Evolutionary conservation across 2,797 vertebrate genomes (phyloP).

Genomic region (Kryptopterus vitreolus): DNA sequence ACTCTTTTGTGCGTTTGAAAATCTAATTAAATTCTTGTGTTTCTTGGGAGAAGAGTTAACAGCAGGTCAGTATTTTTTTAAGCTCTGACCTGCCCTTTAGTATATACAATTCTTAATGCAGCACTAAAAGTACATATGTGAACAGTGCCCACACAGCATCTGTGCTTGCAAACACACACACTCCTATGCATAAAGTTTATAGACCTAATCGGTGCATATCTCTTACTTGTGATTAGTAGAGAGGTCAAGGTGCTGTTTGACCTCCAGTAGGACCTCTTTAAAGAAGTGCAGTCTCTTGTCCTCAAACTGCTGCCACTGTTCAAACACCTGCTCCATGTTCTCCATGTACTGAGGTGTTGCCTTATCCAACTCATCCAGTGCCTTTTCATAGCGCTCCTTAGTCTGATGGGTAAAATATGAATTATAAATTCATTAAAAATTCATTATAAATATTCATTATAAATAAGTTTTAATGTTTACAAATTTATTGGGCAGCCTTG

Average conservation of each 20-base stretch:
- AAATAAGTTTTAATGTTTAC: neutral
- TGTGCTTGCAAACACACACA: neutral
- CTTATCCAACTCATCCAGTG: slow-evolving; percentile 88
- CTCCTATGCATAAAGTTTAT: neutral
- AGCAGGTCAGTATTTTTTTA: neutral
- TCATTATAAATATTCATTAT: neutral
- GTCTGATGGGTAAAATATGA: slow-evolving; percentile 69
- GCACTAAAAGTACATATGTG: neutral
- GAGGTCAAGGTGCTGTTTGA: slow-evolving; percentile 93
- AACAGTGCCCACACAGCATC: neutral
- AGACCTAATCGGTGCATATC: neutral
- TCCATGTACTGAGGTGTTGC: slow-evolving; percentile 96
- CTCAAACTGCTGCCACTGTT: slow-evolving; percentile 96
- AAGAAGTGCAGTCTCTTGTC: slow-evolving; percentile 92
- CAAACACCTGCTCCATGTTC: slow-evolving; percentile 98
- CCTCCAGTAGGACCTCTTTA: slow-evolving; percentile 85
- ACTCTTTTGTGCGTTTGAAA: neutral
- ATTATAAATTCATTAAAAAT: too few species aligned
- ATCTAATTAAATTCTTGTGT: too few species aligned
- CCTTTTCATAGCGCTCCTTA: slow-evolving; percentile 92
- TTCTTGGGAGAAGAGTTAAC: neutral
- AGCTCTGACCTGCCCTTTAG: neutral
- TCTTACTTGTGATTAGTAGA: slow-evolving; percentile 87
- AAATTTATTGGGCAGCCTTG: neutral
- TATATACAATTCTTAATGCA: neutral